A percentile compares a stretch with the other conserved stretches of the same genome.
phyloP scores from a whole-genome alignment of 2,888 invertebrate species.

The Priapulus caudatus region DNA sequence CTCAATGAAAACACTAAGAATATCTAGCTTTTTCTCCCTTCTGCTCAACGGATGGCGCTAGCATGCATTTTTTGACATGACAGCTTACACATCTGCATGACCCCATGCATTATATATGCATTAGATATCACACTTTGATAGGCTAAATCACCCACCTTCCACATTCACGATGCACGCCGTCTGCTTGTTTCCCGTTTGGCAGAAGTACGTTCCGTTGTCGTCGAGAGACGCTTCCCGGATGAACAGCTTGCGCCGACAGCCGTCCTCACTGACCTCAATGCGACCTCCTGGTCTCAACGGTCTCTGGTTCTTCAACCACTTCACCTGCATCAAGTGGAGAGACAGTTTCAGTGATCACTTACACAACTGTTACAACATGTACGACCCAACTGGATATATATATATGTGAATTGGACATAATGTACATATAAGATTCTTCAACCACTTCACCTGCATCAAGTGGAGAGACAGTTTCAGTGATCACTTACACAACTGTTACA shows the following conservation, averaged over 20 bases:
- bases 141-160: background rate
- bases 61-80: too few species aligned
- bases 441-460: background rate
- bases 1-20: too few species aligned
- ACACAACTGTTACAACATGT: background rate
- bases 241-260: background rate
- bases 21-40: too few species aligned
- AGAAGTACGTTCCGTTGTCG: background rate
- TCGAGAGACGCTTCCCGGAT: background rate
- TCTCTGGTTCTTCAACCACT: background rate
- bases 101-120: too few species aligned
- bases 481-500: background rate
- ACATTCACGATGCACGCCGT: background rate
- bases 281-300: background rate
- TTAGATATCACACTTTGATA: too few species aligned
- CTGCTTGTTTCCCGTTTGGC: background rate
- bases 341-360: background rate
- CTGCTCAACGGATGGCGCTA: too few species aligned
- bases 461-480: too few species aligned
- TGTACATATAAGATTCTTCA: too few species aligned
- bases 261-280: background rate
- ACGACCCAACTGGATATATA: too few species aligned
- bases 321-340: too few species aligned
- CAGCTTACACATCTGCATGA: too few species aligned
- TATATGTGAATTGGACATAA: too few species aligned